Base-by-base conservation (phyloP, 2,113 vertebrate genomes). In the Henicopernis longicauda region DNA sequence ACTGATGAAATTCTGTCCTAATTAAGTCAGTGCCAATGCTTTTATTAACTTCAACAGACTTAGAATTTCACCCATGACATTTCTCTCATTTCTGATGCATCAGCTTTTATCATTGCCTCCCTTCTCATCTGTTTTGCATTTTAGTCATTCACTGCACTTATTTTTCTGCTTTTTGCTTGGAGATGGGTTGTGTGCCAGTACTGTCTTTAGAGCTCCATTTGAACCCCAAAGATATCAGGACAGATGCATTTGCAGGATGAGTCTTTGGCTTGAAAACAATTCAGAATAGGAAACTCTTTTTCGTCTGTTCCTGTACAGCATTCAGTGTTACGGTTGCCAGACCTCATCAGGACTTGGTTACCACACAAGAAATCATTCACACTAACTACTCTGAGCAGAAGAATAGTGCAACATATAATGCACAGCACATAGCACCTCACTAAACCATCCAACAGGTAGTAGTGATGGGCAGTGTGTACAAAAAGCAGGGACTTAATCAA, bases 41-140 rank as follows among this genome's bases (percentile, higher is more conserved):
- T 93, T 89, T 42, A 63, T 89, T 94, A 86, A 62, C 54, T 89
- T 92, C 63, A 92, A 42, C 63, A 86, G 38, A 73, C 79, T 70
- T 50, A 93, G 55, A 95, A 86, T 86, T 94, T 89, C 80, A 82
- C 47, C 63, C 44, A 45, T 71, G 67, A 57, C 69, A 82, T 86
- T 95, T 76, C 9, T 89, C 55, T 81, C 18, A 26, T 73, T 88
- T 90, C 59, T 55, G 10, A 32, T 81, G 57, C 57, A 63, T 57
- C 52, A 69, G 38, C 47, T 95, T 92, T 96, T 92, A 66, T 91
- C 65, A 63, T 26, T 66, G 55, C 36, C 13, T 90, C 13, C 21
- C 26, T 92, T 92, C 45, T 84, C 44, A 83, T 49, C 49, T n/a
- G 17, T 34, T 82, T 73, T 79, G 16, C 34, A 59, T 74, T 86